Conservation (phyloP, 2,888 invertebrate genomes). For the Corythucha ciliata region DNA sequence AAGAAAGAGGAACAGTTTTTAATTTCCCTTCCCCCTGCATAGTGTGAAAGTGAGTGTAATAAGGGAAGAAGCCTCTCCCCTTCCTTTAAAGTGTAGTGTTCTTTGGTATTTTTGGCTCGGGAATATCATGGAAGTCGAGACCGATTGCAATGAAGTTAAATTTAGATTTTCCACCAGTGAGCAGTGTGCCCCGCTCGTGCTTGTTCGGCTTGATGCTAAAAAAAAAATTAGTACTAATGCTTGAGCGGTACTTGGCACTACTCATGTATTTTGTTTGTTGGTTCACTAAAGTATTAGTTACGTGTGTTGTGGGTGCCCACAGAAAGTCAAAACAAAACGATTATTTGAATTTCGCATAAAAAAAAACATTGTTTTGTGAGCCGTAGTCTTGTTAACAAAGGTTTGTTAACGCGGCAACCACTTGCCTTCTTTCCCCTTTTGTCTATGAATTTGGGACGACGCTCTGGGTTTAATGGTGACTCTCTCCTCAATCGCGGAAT, state of each 20-base stretch:
- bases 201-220: conserved; percentile 17
- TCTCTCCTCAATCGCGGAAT: conserved; percentile 11
- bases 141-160: conserved; percentile 26
- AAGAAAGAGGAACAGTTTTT: no score
- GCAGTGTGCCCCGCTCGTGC: conserved; percentile 17
- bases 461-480: conserved; percentile 23
- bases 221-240: conserved; percentile 21
- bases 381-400: conserved; percentile 37
- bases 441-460: conserved; percentile 51
- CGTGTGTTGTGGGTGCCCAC: conserved; percentile 25
- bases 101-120: conserved; percentile 26
- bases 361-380: conserved; percentile 29
- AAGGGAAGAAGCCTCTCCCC: no score
- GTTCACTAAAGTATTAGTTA: conserved; percentile 14
- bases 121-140: conserved; percentile 23
- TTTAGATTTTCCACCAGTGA: conserved; percentile 17
- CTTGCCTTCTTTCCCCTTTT: conserved; percentile 54
- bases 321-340: conserved; percentile 10
- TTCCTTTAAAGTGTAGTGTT: conserved; percentile 5
- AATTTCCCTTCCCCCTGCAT: no score
- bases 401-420: conserved; percentile 54
- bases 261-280: conserved; percentile 3
- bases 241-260: conserved; percentile 22
- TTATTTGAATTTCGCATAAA: conserved; percentile 23
- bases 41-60: no score